A percentile compares a stretch with the other conserved stretches of the same genome.
phyloP scores from a whole-genome alignment of 2,888 invertebrate genomes.

The Mythimna albipuncta region DNA sequence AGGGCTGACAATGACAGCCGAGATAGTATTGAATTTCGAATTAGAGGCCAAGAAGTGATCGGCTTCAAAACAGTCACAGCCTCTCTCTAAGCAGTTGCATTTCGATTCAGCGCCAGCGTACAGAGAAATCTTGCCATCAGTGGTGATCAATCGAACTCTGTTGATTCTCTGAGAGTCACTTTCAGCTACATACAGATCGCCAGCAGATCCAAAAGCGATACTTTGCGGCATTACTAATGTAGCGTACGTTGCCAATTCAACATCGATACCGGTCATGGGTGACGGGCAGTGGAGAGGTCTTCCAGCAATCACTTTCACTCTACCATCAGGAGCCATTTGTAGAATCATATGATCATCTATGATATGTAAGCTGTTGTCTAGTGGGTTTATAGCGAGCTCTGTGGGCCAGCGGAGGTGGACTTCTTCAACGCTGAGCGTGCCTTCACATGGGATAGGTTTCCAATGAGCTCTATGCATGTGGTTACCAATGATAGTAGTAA shows the following conservation, averaged over 20 bases:
- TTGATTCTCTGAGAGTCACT: constrained; percentile 98
- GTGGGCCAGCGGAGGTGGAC: constrained; percentile 99
- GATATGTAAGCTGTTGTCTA: constrained; percentile 98
- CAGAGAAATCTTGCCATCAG: constrained; percentile 97
- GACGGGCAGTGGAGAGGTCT: constrained; percentile 98
- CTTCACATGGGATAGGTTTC: constrained; percentile 98
- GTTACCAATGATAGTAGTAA: constrained; percentile 97
- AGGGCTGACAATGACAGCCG: constrained; percentile 97
- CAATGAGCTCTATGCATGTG: constrained; percentile 98
- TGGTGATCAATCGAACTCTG: constrained; percentile 96
- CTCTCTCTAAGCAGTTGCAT: constrained; percentile 97
- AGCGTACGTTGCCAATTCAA: constrained; percentile 97
- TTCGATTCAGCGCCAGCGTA: constrained; percentile 98
- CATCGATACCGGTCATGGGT: constrained; percentile 94
- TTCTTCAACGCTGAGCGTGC: constrained; percentile 97
- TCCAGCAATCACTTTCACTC: constrained; percentile 98
- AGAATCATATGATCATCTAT: constrained; percentile 99
- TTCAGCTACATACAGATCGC: constrained; percentile 98
- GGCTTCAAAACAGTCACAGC: constrained; percentile 98
- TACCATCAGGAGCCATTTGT: constrained; percentile 97
- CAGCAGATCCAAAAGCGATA: constrained; percentile 97
- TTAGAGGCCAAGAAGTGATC: constrained; percentile 97
- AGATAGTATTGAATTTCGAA: constrained; percentile 98
- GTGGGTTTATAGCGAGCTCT: constrained; percentile 97
- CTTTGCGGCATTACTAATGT: constrained; percentile 98